Conservation (phyloP, 1,140 invertebrate species). For the Fopius arisanus region DNA sequence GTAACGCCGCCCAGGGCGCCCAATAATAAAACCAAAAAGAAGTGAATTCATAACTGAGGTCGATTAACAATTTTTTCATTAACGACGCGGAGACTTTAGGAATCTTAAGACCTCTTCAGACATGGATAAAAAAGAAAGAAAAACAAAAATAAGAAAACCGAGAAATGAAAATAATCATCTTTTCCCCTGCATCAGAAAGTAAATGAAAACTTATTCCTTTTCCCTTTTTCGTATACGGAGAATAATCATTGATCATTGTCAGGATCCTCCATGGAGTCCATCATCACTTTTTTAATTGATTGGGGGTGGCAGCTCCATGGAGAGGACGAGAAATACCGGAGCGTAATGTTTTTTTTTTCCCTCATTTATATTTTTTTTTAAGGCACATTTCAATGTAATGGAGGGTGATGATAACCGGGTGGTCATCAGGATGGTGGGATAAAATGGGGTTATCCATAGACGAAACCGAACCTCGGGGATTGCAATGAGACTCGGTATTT, state of each 20-base stretch:
- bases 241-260: neutral
- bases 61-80: constrained; percentile 42
- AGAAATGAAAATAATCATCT: constrained; percentile 16
- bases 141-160: constrained; percentile 16
- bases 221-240: neutral
- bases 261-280: neutral
- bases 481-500: neutral
- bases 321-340: constrained; percentile 3
- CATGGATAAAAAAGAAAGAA: constrained; percentile 21
- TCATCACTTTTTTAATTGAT: neutral
- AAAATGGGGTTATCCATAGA: neutral
- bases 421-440: neutral
- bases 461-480: constrained; percentile 5
- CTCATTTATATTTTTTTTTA: neutral
- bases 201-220: constrained; percentile 12
- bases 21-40: constrained; percentile 80
- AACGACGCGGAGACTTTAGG: constrained; percentile 52
- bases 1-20: constrained; percentile 89
- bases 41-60: constrained; percentile 56
- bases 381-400: neutral
- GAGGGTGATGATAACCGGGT: neutral
- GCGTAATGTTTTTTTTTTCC: neutral
- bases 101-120: constrained; percentile 32
- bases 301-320: neutral
- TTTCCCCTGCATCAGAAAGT: neutral